phyloP scores from a whole-genome alignment of 2,888 invertebrate genomes.

The Imbricaverruca yamaguchii region DNA sequence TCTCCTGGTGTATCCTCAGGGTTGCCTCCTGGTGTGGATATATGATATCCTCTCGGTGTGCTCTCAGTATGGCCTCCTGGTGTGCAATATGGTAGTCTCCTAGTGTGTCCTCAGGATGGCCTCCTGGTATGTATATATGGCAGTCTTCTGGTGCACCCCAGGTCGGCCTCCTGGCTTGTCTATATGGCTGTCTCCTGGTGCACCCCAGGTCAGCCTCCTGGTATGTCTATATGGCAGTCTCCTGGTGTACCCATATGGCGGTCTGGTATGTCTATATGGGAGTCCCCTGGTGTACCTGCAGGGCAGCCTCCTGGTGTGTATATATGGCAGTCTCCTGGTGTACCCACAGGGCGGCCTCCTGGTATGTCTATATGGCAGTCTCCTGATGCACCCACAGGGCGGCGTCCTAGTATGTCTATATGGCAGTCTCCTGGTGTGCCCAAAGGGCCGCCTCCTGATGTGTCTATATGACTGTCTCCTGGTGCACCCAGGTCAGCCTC shows the following conservation, averaged over 20 bases:
- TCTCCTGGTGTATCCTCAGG: no score
- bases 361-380: not conserved
- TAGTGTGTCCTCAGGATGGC: no score
- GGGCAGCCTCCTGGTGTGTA: not conserved
- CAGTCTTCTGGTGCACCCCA: no score
- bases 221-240: not conserved
- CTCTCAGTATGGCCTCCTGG: no score
- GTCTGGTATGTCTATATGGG: not conserved
- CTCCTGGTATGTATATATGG: no score
- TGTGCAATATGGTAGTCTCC: no score
- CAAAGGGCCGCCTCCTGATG: not conserved
- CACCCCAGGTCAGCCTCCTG: no score
- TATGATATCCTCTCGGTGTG: no score
- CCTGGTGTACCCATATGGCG: not conserved
- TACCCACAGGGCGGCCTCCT: not conserved
- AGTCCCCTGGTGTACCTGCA: not conserved
- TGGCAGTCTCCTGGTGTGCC: not conserved
- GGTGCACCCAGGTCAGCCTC: not conserved
- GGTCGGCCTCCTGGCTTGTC: no score
- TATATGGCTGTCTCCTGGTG: no score
- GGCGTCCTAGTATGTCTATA: not conserved
- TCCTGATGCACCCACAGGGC: not conserved
- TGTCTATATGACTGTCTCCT: not conserved
- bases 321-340: not conserved
- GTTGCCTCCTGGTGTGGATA: no score